Evolutionary conservation across 1,140 invertebrate genomes (phyloP).

Genomic region (Drosophila elegans): DNA sequence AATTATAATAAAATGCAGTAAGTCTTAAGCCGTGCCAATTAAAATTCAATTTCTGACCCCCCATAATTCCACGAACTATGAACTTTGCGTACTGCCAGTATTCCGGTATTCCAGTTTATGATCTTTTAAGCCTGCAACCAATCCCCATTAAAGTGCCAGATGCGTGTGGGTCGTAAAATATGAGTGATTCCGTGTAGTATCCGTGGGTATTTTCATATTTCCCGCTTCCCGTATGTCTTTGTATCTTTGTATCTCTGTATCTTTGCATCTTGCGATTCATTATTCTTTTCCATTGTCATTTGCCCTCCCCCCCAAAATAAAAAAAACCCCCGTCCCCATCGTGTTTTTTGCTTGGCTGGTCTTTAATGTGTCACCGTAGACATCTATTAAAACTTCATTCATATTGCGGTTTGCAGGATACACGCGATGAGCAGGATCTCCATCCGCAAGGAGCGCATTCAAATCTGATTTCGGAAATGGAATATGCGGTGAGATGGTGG

Average conservation of each 20-base stretch:
- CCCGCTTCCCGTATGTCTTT: constrained; percentile 3
- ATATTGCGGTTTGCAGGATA: constrained; percentile 50
- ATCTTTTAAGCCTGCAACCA: constrained; percentile 29
- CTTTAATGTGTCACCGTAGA: constrained; percentile 65
- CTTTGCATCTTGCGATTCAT: constrained; percentile 47
- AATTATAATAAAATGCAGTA: constrained; percentile 2
- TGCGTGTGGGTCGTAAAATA: constrained; percentile 38
- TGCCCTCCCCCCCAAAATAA: background rate
- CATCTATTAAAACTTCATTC: constrained; percentile 72
- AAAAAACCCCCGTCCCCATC: background rate
- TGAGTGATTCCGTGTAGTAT: constrained; percentile 31
- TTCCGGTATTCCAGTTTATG: constrained; percentile 11
- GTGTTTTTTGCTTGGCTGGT: constrained; percentile 19
- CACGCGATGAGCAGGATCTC: constrained; percentile 15
- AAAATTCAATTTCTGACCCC: constrained; percentile 13
- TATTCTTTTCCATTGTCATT: constrained; percentile 48
- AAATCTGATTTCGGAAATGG: constrained; percentile 49
- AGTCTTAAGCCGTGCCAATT: constrained; percentile 9
- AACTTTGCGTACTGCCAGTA: background rate
- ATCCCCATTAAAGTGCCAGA: constrained; percentile 18
- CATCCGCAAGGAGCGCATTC: background rate
- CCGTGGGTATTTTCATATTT: constrained; percentile 9
- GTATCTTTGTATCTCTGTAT: constrained; percentile 16
- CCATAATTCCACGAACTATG: constrained; percentile 28
- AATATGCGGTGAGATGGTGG: constrained; percentile 3